Evolutionary conservation across 2,888 invertebrate species (phyloP).

Genomic region (Pristionchus maxplancki): DNA sequence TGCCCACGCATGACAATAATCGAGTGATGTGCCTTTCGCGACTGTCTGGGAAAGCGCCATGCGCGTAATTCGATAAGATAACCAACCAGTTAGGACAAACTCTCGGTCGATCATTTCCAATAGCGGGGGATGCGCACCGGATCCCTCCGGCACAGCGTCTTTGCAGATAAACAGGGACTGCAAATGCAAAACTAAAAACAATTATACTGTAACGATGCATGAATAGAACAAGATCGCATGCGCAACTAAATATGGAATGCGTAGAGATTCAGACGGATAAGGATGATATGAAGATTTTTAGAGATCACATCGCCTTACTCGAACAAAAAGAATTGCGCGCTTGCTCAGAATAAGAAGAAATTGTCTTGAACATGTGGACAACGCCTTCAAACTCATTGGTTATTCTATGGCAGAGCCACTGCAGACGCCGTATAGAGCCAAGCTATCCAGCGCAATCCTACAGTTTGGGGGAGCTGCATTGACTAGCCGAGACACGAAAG

Average conservation of each 20-base stretch:
- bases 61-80: conserved; percentile 17
- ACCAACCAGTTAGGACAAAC: conserved; percentile 21
- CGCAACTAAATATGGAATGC: background rate
- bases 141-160: background rate
- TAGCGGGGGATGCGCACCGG: background rate
- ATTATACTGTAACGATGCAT: background rate
- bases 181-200: background rate
- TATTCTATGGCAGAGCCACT: too few relatives aligned
- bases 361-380: too few relatives aligned
- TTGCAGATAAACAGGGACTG: background rate
- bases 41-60: background rate
- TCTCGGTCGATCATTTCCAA: background rate
- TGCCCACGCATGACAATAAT: background rate
- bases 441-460: too few relatives aligned
- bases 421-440: too few relatives aligned
- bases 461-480: too few relatives aligned
- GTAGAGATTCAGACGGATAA: too few relatives aligned
- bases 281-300: too few relatives aligned
- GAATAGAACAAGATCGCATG: background rate
- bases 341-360: too few relatives aligned
- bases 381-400: too few relatives aligned
- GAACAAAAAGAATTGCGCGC: too few relatives aligned
- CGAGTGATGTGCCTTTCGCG: background rate
- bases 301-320: too few relatives aligned
- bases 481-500: too few relatives aligned